These are phyloP conservation scores for cat (Felis catus) DNA, from an alignment of 2,113 vertebrate species.

Conservation along the genomic window F.catus_Fca126_mat1.0 CM031413.1:924001-924500, in stretches of 20 bases:
- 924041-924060: conserved; percentile 97
- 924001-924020: conserved; percentile 97
- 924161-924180: not conserved
- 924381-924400: accelerated
- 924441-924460: conserved; percentile 98
- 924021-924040: conserved; percentile 99
- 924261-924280: accelerated
- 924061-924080: conserved; percentile 96
- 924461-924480: conserved; percentile 98
- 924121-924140: conserved; percentile 93
- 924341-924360: no score
- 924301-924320: not conserved
- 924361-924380: no score
- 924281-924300: accelerated
- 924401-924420: not conserved
- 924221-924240: not conserved
- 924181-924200: not conserved
- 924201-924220: accelerated
- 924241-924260: not conserved
- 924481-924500: conserved; percentile 98
- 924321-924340: not conserved
- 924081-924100: conserved; percentile 97
- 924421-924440: not conserved
- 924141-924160: not conserved
- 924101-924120: conserved; percentile 97